Base-by-base conservation (phyloP, 53 echinoderm and acorn worm species). In the Holothuria scabra region DNA sequence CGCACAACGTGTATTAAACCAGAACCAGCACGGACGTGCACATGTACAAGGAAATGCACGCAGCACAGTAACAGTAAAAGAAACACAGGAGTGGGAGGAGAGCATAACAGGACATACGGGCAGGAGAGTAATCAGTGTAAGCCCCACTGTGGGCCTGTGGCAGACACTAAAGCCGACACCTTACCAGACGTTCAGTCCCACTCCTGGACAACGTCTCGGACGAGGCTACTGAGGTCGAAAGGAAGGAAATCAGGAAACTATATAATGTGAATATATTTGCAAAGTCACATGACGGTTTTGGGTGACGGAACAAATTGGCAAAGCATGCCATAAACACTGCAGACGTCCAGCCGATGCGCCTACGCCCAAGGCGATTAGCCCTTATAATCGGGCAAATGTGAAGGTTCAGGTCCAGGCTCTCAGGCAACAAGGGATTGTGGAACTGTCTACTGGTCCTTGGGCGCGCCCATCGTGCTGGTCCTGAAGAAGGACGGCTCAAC, bases 311-410 rank as follows among this genome's bases (percentile, higher is more conserved):
- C n/a, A n/a, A n/a, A 25, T 31, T 79, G 19, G 82, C 91, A 1
- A 87, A 89, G 30, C 94, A 94, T 58, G 59, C 48, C 21, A 91
- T 91, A 0, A 69, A 86, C 1, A 94, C 94, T 0, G 75, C 34
- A 0, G 56, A 75, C 61, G 49, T 62, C 3, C 58, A 84, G 34
- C 94, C 94, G 12, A 62, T 84, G 2, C 66, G 94, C 3, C 80
- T 89, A 49, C 82, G 76, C 35, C 86, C 91, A 12, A 58, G 89
- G 8, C 35, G 91, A 18, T 46, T 72, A 35, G 85, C 14, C 62
- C 65, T 10, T 24, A 11, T 4, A 60, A 79, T 22, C 85, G 85
- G 33, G 83, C 26, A 19, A 90, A 95, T 65, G 84, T 83, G 2
- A 62, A 92, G 4, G 28, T 60, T 19, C 88, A 90, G 49, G 83